phyloP scores from a whole-genome alignment of 2,797 vertebrate species.

The Australoheros facetus region DNA sequence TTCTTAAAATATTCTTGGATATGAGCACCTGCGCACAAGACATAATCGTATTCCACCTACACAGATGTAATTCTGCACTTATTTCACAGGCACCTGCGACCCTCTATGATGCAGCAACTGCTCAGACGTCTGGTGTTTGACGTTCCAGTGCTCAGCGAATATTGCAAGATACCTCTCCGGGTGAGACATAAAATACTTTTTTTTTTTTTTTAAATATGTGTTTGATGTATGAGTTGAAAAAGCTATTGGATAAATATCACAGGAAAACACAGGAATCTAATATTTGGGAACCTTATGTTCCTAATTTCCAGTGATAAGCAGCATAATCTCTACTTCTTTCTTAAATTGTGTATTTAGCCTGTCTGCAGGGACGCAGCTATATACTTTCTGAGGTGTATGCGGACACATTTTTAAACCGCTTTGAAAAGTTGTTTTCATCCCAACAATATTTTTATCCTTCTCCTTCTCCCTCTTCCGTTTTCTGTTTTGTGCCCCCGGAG shows the following conservation, averaged over 20 bases:
- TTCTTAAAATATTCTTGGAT: neutral
- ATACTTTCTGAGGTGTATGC: too few species aligned
- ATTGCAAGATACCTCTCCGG: constrained; percentile 95
- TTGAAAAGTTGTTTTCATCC: too few species aligned
- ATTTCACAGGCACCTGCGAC: constrained; percentile 87
- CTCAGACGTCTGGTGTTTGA: constrained; percentile 96
- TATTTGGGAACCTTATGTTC: neutral
- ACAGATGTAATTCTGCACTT: neutral
- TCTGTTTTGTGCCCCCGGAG: too few species aligned
- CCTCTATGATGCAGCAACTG: constrained; percentile 97
- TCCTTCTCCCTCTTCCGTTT: too few species aligned
- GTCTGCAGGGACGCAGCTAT: too few species aligned
- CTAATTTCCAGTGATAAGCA: neutral
- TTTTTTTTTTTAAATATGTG: neutral
- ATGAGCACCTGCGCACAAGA: neutral
- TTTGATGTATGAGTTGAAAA: constrained; percentile 11
- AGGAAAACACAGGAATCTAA: neutral
- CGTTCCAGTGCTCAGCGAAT: constrained; percentile 93
- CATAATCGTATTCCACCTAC: neutral
- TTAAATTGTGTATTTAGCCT: neutral
- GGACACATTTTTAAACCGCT: too few species aligned
- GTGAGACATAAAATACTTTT: constrained; percentile 69
- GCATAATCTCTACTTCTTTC: neutral
- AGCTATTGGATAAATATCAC: constrained; percentile 3
- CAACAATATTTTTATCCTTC: too few species aligned